phyloP scores from a whole-genome alignment of 2,888 invertebrate genomes.

The Himalopsyche anomala region DNA sequence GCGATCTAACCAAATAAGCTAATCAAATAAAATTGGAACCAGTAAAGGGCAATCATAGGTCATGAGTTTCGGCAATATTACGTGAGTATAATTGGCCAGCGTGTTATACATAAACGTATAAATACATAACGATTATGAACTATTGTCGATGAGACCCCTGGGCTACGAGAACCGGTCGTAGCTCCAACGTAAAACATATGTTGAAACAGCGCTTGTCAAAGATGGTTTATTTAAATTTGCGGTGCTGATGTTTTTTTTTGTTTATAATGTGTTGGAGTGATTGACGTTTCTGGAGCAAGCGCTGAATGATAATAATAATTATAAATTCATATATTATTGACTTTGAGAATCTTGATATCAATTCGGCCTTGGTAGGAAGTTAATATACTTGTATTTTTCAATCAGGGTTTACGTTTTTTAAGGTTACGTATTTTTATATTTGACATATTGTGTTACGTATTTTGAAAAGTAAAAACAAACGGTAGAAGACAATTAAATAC shows the following conservation, averaged over 20 bases:
- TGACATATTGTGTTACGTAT: too few species aligned
- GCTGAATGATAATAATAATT: background rate
- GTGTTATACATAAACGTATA: constrained; percentile 7
- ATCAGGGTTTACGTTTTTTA: too few species aligned
- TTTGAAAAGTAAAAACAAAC: too few species aligned
- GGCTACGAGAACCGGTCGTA: constrained; percentile 23
- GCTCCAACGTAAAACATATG: constrained; percentile 30
- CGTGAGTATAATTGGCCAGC: constrained; percentile 12
- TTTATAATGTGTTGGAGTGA: constrained; percentile 16
- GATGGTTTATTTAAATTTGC: background rate
- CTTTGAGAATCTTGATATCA: background rate
- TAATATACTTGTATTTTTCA: background rate
- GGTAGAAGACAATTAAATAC: too few species aligned
- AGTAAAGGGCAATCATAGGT: constrained; percentile 33
- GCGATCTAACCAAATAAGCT: background rate
- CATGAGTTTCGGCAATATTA: constrained; percentile 27
- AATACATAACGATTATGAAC: constrained; percentile 38
- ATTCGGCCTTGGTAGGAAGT: background rate
- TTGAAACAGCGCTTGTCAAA: constrained; percentile 24
- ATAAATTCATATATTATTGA: background rate
- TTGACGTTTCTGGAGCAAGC: constrained; percentile 23
- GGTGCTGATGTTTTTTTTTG: background rate
- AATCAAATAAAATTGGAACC: constrained; percentile 28
- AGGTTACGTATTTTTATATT: too few species aligned
- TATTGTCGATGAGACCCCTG: constrained; percentile 10